Percentiles rank a stretch among this genome's conserved stretches.
Evolutionary conservation across 2,797 vertebrate species (phyloP).

Genomic region (Anguilla megastoma): DNA sequence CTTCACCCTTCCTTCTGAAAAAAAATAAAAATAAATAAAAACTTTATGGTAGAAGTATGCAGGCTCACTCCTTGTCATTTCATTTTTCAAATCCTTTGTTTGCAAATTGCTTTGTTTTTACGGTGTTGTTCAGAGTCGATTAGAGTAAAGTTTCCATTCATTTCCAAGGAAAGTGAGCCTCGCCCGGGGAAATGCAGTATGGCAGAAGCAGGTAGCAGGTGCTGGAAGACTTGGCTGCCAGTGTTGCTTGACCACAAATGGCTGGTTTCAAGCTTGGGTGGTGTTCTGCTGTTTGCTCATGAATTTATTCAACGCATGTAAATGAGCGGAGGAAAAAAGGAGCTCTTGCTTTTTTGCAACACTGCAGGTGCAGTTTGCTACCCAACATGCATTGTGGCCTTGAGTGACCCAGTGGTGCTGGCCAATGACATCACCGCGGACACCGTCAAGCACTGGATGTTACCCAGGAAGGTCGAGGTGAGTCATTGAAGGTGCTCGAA

Average conservation of each 20-base stretch:
- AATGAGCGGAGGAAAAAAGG: conserved; percentile 39
- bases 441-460: conserved; percentile 85
- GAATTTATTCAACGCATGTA: conserved; percentile 59
- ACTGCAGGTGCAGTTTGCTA: conserved; percentile 82
- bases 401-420: conserved; percentile 83
- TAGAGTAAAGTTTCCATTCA: background rate
- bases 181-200: conserved; percentile 30
- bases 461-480: conserved; percentile 85
- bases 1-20: background rate
- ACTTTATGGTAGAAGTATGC: background rate
- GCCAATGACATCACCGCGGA: conserved; percentile 77
- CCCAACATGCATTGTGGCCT: conserved; percentile 79
- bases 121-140: background rate
- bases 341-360: conserved; percentile 34
- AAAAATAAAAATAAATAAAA: background rate
- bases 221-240: conserved; percentile 47
- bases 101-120: background rate
- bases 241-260: conserved; percentile 47
- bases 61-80: background rate
- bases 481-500: conserved; percentile 35
- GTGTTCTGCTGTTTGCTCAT: conserved; percentile 46
- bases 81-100: background rate
- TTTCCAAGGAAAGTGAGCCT: conserved; percentile 15
- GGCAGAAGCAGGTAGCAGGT: conserved; percentile 35
- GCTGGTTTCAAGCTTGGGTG: conserved; percentile 43